Conservation (phyloP, 2,113 vertebrate species). For the Pampusana beccarii region DNA sequence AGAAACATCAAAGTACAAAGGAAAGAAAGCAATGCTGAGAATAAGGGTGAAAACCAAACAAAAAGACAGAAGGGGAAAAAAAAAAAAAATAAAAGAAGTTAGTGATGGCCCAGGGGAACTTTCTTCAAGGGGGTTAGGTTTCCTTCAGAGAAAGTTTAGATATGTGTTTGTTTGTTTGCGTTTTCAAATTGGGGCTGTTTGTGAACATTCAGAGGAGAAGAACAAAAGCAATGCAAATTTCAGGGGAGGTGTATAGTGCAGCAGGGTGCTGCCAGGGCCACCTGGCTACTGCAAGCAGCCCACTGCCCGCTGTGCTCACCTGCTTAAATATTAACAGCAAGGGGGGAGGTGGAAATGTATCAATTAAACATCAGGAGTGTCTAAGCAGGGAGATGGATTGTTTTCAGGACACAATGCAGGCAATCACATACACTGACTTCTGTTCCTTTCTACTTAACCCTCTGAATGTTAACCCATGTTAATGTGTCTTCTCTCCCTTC, state of each 20-base stretch:
- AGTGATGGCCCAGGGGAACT: not conserved
- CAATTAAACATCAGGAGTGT: constrained; percentile 24
- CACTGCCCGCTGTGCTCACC: not conserved
- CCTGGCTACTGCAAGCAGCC: constrained; percentile 31
- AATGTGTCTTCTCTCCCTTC: not conserved
- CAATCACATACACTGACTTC: not conserved
- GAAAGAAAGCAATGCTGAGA: constrained; percentile 34
- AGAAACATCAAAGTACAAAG: constrained; percentile 61
- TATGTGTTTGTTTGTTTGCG: constrained; percentile 28
- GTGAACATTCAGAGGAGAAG: not conserved
- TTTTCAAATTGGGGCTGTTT: constrained; percentile 41
- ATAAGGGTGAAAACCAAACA: constrained; percentile 32
- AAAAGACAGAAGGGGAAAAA: not conserved
- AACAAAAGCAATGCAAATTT: constrained; percentile 66
- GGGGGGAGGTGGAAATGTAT: not conserved
- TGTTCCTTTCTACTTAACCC: not conserved
- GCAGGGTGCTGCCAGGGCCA: constrained; percentile 14
- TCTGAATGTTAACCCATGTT: not conserved
- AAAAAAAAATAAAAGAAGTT: not conserved
- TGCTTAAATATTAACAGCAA: constrained; percentile 47
- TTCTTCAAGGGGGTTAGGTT: constrained; percentile 39
- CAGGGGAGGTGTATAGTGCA: not conserved
- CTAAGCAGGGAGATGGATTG: not conserved
- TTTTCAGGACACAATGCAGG: not conserved
- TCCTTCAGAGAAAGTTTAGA: constrained; percentile 65